Conservation (phyloP, 2,888 invertebrate genomes). For the Pemphredon lugubris region DNA sequence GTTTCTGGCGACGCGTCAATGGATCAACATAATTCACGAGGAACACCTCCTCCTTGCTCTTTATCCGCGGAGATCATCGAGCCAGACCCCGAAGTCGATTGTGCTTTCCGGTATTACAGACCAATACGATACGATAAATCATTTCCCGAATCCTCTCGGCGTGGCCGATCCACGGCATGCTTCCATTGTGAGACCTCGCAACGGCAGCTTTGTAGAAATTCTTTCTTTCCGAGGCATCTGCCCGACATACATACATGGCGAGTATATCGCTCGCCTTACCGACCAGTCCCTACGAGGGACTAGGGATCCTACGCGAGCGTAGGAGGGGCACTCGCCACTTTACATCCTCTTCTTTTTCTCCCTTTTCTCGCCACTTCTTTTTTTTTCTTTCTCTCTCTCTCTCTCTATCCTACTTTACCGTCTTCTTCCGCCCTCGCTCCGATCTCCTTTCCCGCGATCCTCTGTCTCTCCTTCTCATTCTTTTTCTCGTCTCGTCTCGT, state of each 20-base stretch:
- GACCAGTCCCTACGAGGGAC: slow-evolving; percentile 8
- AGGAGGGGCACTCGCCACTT: slow-evolving; percentile 22
- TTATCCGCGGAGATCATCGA: slow-evolving; percentile 46
- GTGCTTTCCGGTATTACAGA: slow-evolving; percentile 53
- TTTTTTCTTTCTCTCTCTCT: neutral
- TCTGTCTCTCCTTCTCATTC: neutral
- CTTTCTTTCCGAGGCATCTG: slow-evolving; percentile 66
- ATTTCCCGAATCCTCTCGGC: slow-evolving; percentile 52
- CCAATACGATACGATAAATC: slow-evolving; percentile 72
- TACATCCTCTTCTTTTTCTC: slow-evolving; percentile 4
- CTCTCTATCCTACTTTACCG: neutral
- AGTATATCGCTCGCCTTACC: slow-evolving; percentile 42
- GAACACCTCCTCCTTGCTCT: slow-evolving; percentile 9
- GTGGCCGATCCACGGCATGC: slow-evolving; percentile 55
- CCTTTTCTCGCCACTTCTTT: neutral
- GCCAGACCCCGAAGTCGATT: slow-evolving; percentile 37
- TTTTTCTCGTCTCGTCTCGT: neutral
- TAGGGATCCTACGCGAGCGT: slow-evolving; percentile 13
- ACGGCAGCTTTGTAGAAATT: slow-evolving; percentile 59
- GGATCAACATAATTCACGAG: slow-evolving; percentile 40
- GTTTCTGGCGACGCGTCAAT: slow-evolving; percentile 31
- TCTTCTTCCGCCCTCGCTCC: neutral
- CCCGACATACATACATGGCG: too few species aligned
- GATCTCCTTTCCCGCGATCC: neutral
- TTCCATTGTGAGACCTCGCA: slow-evolving; percentile 55